Conservation (phyloP, 2,113 vertebrate species). For the Lichenostomus cassidix region DNA sequence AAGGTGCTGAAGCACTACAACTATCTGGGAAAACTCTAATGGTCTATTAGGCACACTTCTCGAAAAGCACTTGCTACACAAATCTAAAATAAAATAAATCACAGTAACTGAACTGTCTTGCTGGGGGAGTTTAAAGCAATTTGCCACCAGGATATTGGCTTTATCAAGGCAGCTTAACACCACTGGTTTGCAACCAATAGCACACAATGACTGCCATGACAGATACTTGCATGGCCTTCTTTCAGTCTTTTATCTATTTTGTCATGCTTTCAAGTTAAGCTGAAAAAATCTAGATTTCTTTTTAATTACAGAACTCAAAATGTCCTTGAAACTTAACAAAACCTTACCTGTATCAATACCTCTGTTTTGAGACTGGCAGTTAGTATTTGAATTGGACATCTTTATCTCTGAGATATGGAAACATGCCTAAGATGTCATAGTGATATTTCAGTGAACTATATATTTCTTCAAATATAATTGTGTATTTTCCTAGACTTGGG, state of each 20-base stretch:
- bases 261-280: neutral
- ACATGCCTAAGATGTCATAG: neutral
- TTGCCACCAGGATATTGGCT: slow-evolving; percentile 4
- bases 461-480: neutral
- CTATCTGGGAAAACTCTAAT: slow-evolving; percentile 50
- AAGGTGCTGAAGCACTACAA: slow-evolving; percentile 58
- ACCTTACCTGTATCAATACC: neutral
- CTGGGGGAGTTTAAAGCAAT: slow-evolving; percentile 42
- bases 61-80: slow-evolving; percentile 23
- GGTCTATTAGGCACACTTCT: slow-evolving; percentile 59
- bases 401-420: neutral
- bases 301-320: neutral
- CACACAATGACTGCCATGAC: neutral
- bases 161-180: neutral
- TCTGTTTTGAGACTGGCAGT: neutral
- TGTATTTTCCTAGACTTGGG: neutral
- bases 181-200: neutral
- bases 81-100: slow-evolving; percentile 62
- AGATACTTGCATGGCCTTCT: neutral
- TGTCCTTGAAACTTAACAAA: neutral
- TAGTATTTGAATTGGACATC: neutral
- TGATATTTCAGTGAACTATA: neutral
- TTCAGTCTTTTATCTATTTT: neutral
- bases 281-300: neutral
- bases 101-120: slow-evolving; percentile 23